Evolutionary conservation across 2,888 invertebrate genomes (phyloP).

Genomic region (Amiota minor): DNA sequence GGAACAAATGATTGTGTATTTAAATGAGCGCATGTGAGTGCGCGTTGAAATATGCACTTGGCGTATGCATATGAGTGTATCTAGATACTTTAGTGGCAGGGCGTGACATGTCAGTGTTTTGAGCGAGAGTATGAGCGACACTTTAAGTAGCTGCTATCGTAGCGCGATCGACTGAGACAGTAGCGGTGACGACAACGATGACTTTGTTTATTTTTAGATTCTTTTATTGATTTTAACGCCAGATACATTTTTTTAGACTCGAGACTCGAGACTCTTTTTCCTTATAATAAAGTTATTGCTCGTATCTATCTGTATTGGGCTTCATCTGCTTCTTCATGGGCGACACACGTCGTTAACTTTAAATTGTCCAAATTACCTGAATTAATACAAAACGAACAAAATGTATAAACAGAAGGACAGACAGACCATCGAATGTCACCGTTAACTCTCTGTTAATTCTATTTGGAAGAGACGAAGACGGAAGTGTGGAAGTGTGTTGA

Average conservation of each 20-base stretch:
- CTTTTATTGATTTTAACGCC: conserved; percentile 25
- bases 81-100: conserved; percentile 11
- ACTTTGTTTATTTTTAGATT: conserved; percentile 22
- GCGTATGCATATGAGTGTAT: conserved; percentile 12
- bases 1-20: no score
- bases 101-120: conserved; percentile 11
- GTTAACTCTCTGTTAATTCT: not conserved
- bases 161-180: not conserved
- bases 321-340: conserved; percentile 15
- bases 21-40: no score
- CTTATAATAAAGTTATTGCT: not conserved
- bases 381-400: conserved; percentile 32
- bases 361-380: conserved; percentile 73
- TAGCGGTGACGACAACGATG: not conserved
- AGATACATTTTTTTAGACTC: not conserved
- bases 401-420: no score
- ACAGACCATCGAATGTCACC: not conserved
- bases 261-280: not conserved
- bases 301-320: no score
- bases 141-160: conserved; percentile 5
- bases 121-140: not conserved
- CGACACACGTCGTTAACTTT: conserved; percentile 72
- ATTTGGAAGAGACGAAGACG: not conserved
- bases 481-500: not conserved
- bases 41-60: conserved; percentile 23